Percentiles rank a stretch among this genome's conserved stretches.
Evolutionary conservation across 2,888 invertebrate species (phyloP).

Genomic region (Alentia gelatinosa): DNA sequence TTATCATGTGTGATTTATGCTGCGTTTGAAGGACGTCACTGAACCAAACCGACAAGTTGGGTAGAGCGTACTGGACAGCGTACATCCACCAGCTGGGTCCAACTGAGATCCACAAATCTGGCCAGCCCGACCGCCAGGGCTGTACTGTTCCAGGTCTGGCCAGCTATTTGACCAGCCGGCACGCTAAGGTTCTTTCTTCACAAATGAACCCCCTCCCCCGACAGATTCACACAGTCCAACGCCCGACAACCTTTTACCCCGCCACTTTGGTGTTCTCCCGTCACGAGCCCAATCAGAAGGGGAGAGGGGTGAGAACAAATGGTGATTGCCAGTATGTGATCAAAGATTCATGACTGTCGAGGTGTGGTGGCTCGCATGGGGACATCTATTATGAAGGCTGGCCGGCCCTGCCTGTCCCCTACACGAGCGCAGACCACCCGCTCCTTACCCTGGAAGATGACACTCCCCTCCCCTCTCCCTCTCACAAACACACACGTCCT

Average conservation of each 20-base stretch:
- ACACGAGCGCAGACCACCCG: neutral
- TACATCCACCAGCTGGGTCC: neutral
- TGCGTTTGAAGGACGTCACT: neutral
- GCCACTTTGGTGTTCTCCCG: no score
- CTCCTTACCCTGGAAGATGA: no score
- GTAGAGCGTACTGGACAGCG: neutral
- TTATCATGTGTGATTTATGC: constrained; percentile 1
- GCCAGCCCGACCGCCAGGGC: neutral
- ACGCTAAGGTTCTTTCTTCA: no score
- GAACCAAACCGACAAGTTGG: neutral
- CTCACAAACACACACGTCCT: neutral
- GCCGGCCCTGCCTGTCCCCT: neutral
- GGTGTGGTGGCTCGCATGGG: neutral
- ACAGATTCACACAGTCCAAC: neutral
- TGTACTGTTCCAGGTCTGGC: no score
- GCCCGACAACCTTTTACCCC: no score
- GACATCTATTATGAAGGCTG: constrained; percentile 21
- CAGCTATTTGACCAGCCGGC: no score
- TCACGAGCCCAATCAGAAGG: neutral
- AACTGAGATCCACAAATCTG: neutral
- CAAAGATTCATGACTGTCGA: neutral
- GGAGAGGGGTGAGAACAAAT: constrained; percentile 10
- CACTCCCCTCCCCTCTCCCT: neutral
- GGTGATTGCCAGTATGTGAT: constrained; percentile 4
- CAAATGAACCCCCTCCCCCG: neutral